Evolutionary conservation across 2,888 invertebrate species (phyloP), one percentile per base, ranked within the genome.

Genomic region (Nomada lathburiana): DNA sequence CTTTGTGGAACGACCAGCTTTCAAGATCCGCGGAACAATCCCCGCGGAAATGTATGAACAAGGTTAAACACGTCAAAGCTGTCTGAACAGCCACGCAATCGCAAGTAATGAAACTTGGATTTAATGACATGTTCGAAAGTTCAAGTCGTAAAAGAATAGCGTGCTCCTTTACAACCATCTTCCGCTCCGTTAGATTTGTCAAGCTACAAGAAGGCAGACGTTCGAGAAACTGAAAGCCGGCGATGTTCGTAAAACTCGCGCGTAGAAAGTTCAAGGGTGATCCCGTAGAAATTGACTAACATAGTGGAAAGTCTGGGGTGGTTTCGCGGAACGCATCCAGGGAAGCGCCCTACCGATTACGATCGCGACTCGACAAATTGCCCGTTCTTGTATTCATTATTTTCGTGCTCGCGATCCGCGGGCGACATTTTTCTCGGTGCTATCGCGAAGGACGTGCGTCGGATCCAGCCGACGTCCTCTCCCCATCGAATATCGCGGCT

Each of bases 361-460:
- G 50, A 71, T 55, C 78, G 42, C 50, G 70, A 47, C 13, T 16
- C 74, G 78, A 83, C 78, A 82, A 78, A 83, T 82, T 64, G 82
- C 72, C 42, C 23, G 59, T 64, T 60, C 69, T 78, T 75, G 67
- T 79, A 82, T 83, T 75, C 78, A 79, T 83, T 78, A 74, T 69
- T 80, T 50, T 44, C 42, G 50, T 23, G 60, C 20, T 18, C 50
- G 63, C 55, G 63, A 69, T 75, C 47, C 63, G 29, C 55, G 67
- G 20, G 59, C 69, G 47, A 73, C 73, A 83, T 84, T 83, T 80
- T 77, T 76, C 84, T 71, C 53, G 36, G 84, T 26, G 72, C 80
- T 84, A 84, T 84, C 83, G 76, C 67, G 20, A 18, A 71, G 36
- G 52, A 76, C 80, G 80, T 76, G 84, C 60, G 69, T 53, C 69